These are phyloP conservation scores for Varecia variegata DNA, from an alignment of 2,797 vertebrate species.

Conservation along the genomic window DNA sequence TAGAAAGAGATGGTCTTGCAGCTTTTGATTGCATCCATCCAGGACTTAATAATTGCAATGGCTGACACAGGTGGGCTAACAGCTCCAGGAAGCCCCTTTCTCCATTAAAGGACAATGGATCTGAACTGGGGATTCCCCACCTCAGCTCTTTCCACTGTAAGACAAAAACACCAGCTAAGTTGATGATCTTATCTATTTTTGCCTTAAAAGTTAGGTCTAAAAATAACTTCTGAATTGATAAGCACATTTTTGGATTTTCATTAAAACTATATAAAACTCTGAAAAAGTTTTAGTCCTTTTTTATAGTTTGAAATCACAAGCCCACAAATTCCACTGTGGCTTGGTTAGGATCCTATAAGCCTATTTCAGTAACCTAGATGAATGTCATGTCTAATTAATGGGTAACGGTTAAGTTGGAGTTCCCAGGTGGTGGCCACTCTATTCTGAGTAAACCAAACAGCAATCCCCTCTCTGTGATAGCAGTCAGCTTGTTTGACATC, in stretches of 20 bases:
- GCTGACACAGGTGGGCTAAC: not conserved
- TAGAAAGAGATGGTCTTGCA: not conserved
- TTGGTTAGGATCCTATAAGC: not conserved
- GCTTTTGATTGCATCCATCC: not conserved
- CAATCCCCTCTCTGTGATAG: not conserved
- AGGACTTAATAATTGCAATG: not conserved
- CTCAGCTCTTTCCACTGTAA: not conserved
- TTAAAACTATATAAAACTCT: not conserved
- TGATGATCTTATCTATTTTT: not conserved
- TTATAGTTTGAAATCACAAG: not conserved
- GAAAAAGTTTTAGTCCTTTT: not conserved
- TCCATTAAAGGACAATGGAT: not conserved
- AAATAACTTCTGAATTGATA: conserved; percentile 10
- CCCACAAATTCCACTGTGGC: not conserved
- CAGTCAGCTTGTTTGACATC: not conserved
- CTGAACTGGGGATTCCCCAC: not conserved
- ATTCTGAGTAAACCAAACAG: not conserved
- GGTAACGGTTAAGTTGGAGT: not conserved
- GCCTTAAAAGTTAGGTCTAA: not conserved
- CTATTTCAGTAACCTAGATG: not conserved
- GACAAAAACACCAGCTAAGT: not conserved
- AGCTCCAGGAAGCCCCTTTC: not conserved
- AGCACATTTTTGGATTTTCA: not conserved
- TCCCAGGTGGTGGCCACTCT: not conserved
- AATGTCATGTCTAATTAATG: not conserved